phyloP scores from a whole-genome alignment of 1,140 invertebrate species.

The Drosophila arizonae region DNA sequence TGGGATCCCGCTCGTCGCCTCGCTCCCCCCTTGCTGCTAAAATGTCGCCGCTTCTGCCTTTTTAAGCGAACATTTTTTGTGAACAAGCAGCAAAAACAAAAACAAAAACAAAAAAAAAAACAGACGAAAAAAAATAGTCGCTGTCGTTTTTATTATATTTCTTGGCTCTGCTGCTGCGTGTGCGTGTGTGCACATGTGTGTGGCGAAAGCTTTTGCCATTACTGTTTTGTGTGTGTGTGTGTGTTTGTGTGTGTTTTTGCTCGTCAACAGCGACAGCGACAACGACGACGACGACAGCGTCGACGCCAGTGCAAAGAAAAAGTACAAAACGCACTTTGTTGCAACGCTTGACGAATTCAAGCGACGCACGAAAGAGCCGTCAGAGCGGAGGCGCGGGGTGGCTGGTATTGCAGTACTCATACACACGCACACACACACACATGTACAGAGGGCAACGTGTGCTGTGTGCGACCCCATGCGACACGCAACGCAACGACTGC shows the following conservation, averaged over 20 bases:
- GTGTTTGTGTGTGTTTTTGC: conserved; percentile 13
- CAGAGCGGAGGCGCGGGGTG: neutral
- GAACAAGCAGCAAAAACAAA: conserved; percentile 40
- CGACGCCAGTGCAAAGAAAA: conserved; percentile 31
- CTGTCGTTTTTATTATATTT: conserved; percentile 73
- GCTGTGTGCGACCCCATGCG: conserved; percentile 7
- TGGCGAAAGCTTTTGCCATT: conserved; percentile 7
- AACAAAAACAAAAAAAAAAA: conserved; percentile 23
- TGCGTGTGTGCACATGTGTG: conserved; percentile 7
- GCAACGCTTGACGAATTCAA: conserved; percentile 70
- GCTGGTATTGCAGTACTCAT: conserved; percentile 6
- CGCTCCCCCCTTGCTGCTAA: neutral
- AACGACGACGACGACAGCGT: conserved; percentile 12
- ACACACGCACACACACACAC: neutral
- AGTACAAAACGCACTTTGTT: conserved; percentile 68
- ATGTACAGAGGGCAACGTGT: neutral
- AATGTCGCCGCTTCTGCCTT: conserved; percentile 26
- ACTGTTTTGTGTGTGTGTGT: conserved; percentile 15
- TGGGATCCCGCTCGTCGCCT: neutral
- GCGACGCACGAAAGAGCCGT: conserved; percentile 9
- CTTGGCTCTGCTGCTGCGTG: conserved; percentile 25
- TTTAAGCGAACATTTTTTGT: conserved; percentile 56
- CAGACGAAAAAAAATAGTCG: conserved; percentile 44
- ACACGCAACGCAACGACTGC: conserved; percentile 1
- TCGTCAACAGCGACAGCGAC: conserved; percentile 20